Base-by-base conservation (phyloP, 2,113 vertebrate species). In the Esox niger region DNA sequence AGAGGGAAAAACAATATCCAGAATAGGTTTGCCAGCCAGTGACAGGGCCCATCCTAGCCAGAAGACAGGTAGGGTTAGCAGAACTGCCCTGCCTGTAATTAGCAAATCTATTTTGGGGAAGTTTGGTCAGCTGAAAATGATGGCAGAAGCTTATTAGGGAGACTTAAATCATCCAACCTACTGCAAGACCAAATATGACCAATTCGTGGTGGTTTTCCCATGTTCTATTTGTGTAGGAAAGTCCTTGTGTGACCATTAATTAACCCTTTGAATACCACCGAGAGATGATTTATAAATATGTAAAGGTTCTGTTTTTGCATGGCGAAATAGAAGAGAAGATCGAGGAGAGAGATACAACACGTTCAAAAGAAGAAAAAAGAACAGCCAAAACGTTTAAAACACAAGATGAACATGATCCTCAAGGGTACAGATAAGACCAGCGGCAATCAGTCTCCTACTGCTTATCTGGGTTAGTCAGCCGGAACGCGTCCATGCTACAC, bases 401-500 rank as follows among this genome's bases (percentile, higher is more conserved):
- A 63, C 8, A 67, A 32, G 49, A 66, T 69, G 33, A 67, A 47
- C 64, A 62, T 2, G 27, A 52, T 71, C 52, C 68, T 71, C 59
- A 20, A 30, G 68, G 63, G 58, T 17, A 10, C 6, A 68, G 52
- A 75, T 69, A 76, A 76, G 68, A 31, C 49, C 27, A 13, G 59
- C 29, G 15, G 46, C 68, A 66, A 43, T 46, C 68, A 38, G 46
- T 64, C 62, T 60, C 56, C 66, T 43, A 52, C 54, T 27, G 73
- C 73, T 76, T 70, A 76, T 76, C 74, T 67, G 56, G 33, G 30
- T 8, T 60, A 67, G 56, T 76, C 68, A 75, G 63, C 68, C 58
- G 62, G 56, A 62, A 66, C 73, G n/a, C 13, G 20, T 35, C 49
- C 52, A 59, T 70, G 31, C 57, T 38, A 59, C 62, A 61, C 33